These are phyloP conservation scores for Galerucella calmariensis DNA, from an alignment of 2,888 invertebrate species.

Conservation along the genomic window DNA sequence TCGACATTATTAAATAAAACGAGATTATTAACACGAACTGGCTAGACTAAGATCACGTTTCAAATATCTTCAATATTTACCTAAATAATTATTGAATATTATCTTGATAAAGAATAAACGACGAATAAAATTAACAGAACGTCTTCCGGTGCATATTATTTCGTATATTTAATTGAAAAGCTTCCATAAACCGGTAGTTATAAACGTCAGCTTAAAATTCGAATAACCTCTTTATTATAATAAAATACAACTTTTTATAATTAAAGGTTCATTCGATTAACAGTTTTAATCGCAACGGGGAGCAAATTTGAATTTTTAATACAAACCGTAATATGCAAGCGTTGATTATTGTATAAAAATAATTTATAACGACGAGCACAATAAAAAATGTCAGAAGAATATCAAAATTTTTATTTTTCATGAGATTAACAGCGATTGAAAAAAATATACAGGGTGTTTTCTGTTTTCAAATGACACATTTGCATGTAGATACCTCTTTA, in stretches of 20 bases:
- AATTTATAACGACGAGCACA: neutral
- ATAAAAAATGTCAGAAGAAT: too few species aligned
- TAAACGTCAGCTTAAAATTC: neutral
- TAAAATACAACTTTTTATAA: slow-evolving; percentile 4
- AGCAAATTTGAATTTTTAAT: slow-evolving; percentile 2
- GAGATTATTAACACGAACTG: neutral
- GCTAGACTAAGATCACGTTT: neutral
- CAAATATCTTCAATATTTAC: neutral
- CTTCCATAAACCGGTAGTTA: neutral
- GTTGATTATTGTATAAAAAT: neutral
- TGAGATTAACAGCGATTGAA: too few species aligned
- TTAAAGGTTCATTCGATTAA: slow-evolving; percentile 6
- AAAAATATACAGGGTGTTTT: too few species aligned
- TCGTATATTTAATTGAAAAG: neutral
- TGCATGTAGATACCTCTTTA: too few species aligned
- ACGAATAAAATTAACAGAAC: too few species aligned
- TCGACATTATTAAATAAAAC: too few species aligned
- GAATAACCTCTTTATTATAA: slow-evolving; percentile 6
- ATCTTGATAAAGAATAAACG: too few species aligned
- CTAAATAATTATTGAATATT: neutral
- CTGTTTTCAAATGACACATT: too few species aligned
- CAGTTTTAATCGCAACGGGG: neutral
- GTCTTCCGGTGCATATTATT: neutral
- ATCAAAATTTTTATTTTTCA: too few species aligned
- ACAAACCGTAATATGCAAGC: neutral